Evolutionary conservation across 2,113 vertebrate genomes (phyloP).

Genomic region (Elgaria multicarinata): DNA sequence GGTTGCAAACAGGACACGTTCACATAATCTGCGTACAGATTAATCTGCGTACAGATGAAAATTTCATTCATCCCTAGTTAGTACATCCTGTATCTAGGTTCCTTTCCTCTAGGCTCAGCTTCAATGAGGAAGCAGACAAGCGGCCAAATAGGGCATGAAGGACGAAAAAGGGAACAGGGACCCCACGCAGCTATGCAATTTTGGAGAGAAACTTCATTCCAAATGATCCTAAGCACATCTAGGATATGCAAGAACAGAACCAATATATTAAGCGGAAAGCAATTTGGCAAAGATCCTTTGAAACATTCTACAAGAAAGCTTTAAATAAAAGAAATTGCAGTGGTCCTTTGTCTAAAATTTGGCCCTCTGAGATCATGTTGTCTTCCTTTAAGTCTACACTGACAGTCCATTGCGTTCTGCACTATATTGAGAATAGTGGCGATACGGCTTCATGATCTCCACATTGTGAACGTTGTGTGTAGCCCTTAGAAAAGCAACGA

Average conservation of each 20-base stretch:
- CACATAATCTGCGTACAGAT: too few species aligned
- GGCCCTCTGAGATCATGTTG: constrained; percentile 7
- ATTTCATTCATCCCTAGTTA: background rate
- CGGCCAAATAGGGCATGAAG: background rate
- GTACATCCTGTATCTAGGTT: background rate
- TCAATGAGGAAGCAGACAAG: background rate
- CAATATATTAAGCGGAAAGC: constrained; percentile 16
- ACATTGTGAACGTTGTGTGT: constrained; percentile 16
- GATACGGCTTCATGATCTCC: constrained; percentile 44
- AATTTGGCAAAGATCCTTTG: constrained; percentile 13
- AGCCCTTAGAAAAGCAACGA: constrained; percentile 36
- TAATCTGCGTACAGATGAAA: too few species aligned
- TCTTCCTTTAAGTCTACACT: constrained; percentile 4
- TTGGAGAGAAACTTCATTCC: constrained; percentile 9
- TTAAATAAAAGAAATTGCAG: constrained; percentile 15
- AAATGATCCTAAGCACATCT: background rate
- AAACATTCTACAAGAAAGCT: constrained; percentile 29
- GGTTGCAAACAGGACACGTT: too few species aligned
- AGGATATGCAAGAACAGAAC: background rate
- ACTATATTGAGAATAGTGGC: background rate
- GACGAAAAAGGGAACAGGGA: background rate
- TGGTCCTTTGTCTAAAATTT: background rate
- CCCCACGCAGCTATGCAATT: background rate
- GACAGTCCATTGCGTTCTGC: constrained; percentile 13
- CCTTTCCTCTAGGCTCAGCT: background rate